Percentiles rank a stretch among this genome's conserved stretches.
These are phyloP conservation scores for Cheilosia pagana DNA, from an alignment of 2,888 invertebrate species.

Conservation along the genomic window DNA sequence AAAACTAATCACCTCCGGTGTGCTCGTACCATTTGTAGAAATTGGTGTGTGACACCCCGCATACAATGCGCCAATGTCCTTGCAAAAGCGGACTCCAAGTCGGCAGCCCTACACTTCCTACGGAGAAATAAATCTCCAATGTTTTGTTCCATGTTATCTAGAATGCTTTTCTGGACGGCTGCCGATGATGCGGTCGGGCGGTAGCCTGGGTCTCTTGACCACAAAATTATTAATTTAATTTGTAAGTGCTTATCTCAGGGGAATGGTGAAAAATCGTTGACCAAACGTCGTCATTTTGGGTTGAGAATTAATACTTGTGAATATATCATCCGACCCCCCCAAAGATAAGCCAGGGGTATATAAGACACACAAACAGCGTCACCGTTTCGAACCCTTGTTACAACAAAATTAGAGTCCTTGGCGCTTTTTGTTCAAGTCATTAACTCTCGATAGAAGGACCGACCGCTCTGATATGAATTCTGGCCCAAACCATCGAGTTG, in stretches of 20 bases:
- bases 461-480: conserved; percentile 43
- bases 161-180: conserved; percentile 16
- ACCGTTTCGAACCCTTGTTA: conserved; percentile 37
- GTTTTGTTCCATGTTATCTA: conserved; percentile 64
- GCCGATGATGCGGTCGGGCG: conserved; percentile 9
- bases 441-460: conserved; percentile 59
- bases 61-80: not conserved
- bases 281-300: conserved; percentile 59
- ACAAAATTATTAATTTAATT: conserved; percentile 75
- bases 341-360: conserved; percentile 48
- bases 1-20: conserved; percentile 63
- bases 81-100: conserved; percentile 32
- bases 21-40: conserved; percentile 1
- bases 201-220: conserved; percentile 61
- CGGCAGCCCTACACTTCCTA: not conserved
- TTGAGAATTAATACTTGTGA: conserved; percentile 63
- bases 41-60: conserved; percentile 35
- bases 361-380: conserved; percentile 5
- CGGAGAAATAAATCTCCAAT: conserved; percentile 61
- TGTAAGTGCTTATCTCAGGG: conserved; percentile 70
- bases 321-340: conserved; percentile 65
- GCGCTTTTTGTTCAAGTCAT: conserved; percentile 64
- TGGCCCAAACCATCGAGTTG: conserved; percentile 26
- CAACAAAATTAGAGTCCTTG: conserved; percentile 37
- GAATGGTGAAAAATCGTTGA: conserved; percentile 68